phyloP scores from a whole-genome alignment of 2,888 invertebrate genomes.

The Lycophotia porphyrea region DNA sequence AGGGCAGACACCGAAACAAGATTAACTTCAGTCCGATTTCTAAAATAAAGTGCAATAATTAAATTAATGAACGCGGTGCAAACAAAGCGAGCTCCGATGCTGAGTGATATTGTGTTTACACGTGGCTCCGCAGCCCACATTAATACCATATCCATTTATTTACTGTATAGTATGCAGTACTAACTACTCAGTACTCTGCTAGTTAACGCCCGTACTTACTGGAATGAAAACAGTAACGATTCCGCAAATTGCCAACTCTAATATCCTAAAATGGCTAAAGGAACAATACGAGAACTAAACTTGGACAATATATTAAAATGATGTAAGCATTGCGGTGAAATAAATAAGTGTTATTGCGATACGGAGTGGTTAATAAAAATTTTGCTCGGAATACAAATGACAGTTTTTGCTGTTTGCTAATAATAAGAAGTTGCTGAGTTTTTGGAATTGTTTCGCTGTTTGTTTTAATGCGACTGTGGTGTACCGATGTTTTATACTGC shows the following conservation, averaged over 20 bases:
- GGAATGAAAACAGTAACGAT: constrained; percentile 82
- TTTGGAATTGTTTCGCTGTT: constrained; percentile 22
- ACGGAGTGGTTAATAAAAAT: constrained; percentile 36
- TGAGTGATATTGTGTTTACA: constrained; percentile 68
- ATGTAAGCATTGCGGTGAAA: constrained; percentile 52
- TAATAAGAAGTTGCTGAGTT: constrained; percentile 37
- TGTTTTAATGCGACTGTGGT: constrained; percentile 10
- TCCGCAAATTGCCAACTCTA: constrained; percentile 71
- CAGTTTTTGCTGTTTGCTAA: constrained; percentile 43
- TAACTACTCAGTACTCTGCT: constrained; percentile 67
- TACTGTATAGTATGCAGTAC: constrained; percentile 69
- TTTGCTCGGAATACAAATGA: constrained; percentile 52
- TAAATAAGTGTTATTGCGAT: constrained; percentile 58
- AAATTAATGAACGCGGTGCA: constrained; percentile 70
- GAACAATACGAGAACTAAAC: constrained; percentile 50
- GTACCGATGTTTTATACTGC: too few relatives aligned
- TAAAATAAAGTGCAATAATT: constrained; percentile 64
- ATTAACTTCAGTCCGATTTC: constrained; percentile 40
- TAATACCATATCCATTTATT: constrained; percentile 71
- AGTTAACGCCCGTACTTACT: constrained; percentile 76
- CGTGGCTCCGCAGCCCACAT: constrained; percentile 41
- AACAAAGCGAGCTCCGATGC: constrained; percentile 58
- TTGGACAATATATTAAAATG: constrained; percentile 51
- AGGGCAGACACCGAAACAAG: constrained; percentile 20
- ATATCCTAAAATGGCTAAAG: constrained; percentile 68